Percentiles rank a stretch among this genome's conserved stretches.
Evolutionary conservation across 2,113 vertebrate genomes (phyloP).

Genomic region (Lagopus leucura): DNA sequence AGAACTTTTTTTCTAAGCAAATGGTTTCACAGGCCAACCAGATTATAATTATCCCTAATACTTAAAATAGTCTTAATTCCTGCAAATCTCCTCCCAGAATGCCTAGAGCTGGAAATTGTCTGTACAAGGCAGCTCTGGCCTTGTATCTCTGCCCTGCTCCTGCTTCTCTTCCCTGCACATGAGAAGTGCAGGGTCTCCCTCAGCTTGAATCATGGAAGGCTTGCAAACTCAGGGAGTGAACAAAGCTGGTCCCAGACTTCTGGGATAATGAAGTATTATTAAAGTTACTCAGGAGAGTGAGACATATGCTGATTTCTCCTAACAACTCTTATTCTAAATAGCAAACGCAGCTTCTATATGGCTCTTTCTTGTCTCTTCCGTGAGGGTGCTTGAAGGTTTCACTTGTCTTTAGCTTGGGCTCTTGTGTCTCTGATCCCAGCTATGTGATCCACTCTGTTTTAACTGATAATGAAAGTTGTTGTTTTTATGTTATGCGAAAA

Average conservation of each 20-base stretch:
- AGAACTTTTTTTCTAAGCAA: neutral
- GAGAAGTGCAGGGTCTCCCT: neutral
- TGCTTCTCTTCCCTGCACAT: neutral
- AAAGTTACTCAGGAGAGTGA: rapidly evolving
- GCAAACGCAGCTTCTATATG: neutral
- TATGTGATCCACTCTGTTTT: neutral
- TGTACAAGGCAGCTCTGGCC: neutral
- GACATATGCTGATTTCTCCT: neutral
- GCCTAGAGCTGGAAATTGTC: neutral
- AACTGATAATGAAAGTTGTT: neutral
- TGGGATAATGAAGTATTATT: neutral
- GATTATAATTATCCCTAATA: neutral
- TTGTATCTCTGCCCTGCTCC: neutral
- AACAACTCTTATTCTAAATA: neutral
- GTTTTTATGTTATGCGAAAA: neutral
- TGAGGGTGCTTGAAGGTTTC: neutral
- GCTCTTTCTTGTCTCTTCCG: neutral
- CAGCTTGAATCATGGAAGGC: neutral
- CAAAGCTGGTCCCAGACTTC: neutral
- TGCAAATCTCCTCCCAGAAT: neutral
- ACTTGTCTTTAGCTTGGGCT: neutral
- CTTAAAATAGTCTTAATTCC: neutral
- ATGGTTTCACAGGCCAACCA: neutral
- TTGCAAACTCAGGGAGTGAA: neutral
- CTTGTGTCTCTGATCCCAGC: neutral